A percentile compares a stretch with the other conserved stretches of the same genome.
Evolutionary conservation across 2,797 vertebrate species (phyloP).

Genomic region (Tragelaphus oryx): DNA sequence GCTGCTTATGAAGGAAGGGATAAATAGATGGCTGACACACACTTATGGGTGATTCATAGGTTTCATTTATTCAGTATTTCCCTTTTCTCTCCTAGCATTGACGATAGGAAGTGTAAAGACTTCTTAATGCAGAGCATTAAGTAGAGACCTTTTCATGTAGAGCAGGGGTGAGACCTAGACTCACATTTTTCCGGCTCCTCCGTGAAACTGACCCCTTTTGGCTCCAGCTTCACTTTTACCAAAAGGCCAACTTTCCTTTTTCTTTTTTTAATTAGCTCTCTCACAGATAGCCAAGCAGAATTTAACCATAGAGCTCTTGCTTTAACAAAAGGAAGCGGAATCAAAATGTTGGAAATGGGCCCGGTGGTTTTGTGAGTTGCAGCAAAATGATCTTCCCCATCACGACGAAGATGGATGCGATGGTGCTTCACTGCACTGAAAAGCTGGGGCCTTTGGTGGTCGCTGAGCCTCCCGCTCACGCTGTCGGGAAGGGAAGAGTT

Average conservation of each 20-base stretch:
- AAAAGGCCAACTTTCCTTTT: not conserved
- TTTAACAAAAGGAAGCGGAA: not conserved
- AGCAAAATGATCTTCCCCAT: not conserved
- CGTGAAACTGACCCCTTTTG: not conserved
- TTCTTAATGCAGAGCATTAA: not conserved
- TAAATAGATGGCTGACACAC: not conserved
- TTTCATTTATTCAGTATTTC: not conserved
- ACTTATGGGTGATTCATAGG: not conserved
- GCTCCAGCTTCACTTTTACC: not conserved
- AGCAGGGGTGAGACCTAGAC: not conserved
- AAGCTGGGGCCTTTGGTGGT: not conserved
- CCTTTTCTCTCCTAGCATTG: not conserved
- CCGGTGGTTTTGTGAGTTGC: not conserved
- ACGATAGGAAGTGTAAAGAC: not conserved
- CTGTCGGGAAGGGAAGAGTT: conserved; percentile 4
- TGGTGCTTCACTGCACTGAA: not conserved
- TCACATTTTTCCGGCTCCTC: not conserved
- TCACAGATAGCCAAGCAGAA: not conserved
- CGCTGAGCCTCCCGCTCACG: not conserved
- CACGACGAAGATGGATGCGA: not conserved
- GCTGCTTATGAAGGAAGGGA: not conserved
- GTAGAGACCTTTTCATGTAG: not conserved
- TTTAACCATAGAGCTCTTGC: not conserved
- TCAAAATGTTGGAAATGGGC: not conserved
- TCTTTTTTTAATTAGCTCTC: not conserved